Conservation (phyloP, 1,140 invertebrate genomes). For the Panagrolaimus sp. region DNA sequence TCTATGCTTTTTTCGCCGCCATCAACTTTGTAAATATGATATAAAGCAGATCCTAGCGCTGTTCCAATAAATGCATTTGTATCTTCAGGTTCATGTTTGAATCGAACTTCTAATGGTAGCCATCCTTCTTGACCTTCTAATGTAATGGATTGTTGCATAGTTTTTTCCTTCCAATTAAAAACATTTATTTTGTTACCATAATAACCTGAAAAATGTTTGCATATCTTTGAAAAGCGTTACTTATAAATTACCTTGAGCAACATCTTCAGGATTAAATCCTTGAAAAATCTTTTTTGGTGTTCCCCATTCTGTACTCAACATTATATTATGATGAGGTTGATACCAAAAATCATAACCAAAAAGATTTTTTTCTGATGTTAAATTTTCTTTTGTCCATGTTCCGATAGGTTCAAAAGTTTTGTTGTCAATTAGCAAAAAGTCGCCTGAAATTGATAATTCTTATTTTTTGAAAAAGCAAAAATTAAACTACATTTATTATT, state of each 20-base stretch:
- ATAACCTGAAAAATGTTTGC: conserved; percentile 60
- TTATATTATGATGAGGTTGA: conserved; percentile 78
- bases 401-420: conserved; percentile 70
- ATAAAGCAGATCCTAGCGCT: conserved; percentile 71
- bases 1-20: conserved; percentile 60
- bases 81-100: conserved; percentile 80
- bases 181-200: conserved; percentile 81
- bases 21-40: conserved; percentile 63
- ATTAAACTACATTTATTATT: conserved; percentile 64
- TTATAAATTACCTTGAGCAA: conserved; percentile 59
- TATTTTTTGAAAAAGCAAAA: conserved; percentile 11
- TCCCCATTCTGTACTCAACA: conserved; percentile 87
- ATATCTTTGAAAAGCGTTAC: conserved; percentile 34
- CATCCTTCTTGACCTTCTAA: conserved; percentile 72
- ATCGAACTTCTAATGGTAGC: conserved; percentile 84
- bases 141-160: conserved; percentile 74
- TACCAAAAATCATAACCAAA: conserved; percentile 80
- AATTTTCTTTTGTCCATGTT: conserved; percentile 60
- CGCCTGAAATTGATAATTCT: conserved; percentile 62
- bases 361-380: conserved; percentile 21
- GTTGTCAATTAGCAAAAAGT: conserved; percentile 82
- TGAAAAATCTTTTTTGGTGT: conserved; percentile 74
- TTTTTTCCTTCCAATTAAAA: conserved; percentile 78
- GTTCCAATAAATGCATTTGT: conserved; percentile 77
- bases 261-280: conserved; percentile 69